phyloP scores from a whole-genome alignment of 2,888 invertebrate genomes.

The Xylocampa areola region DNA sequence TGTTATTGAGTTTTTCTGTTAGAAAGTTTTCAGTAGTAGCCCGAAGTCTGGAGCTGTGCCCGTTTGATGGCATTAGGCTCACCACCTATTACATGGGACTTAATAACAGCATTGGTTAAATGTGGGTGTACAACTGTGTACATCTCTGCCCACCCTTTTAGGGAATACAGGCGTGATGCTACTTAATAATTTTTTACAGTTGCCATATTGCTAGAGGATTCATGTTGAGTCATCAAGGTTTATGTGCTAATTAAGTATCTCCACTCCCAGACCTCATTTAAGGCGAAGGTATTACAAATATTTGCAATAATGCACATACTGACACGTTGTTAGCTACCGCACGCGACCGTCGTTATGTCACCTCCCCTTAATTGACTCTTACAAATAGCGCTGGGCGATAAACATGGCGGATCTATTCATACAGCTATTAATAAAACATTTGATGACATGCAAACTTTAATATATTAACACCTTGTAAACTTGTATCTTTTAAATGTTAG shows the following conservation, averaged over 20 bases:
- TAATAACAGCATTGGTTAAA: too few relatives aligned
- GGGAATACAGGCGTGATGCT: too few relatives aligned
- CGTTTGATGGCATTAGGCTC: too few relatives aligned
- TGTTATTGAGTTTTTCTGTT: too few relatives aligned
- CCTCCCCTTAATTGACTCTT: conserved; percentile 31
- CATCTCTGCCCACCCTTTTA: too few relatives aligned
- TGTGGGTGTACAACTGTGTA: too few relatives aligned
- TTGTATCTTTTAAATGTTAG: too few relatives aligned
- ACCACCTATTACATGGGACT: too few relatives aligned
- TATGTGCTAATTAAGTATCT: not conserved
- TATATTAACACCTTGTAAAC: not conserved
- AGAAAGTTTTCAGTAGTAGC: too few relatives aligned
- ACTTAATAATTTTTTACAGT: too few relatives aligned
- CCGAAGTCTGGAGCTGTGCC: too few relatives aligned
- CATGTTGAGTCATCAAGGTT: not conserved
- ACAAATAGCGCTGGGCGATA: conserved; percentile 13
- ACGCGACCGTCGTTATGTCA: conserved; percentile 20
- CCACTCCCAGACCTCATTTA: not conserved
- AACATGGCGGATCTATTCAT: conserved; percentile 5
- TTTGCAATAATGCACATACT: conserved; percentile 14
- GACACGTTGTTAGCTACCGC: conserved; percentile 17
- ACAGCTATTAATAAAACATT: conserved; percentile 7
- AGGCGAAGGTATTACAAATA: conserved; percentile 12
- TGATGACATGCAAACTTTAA: conserved; percentile 15
- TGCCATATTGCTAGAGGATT: too few relatives aligned